Conservation (phyloP, 1,140 invertebrate species). For the Homalodisca vitripennis region DNA sequence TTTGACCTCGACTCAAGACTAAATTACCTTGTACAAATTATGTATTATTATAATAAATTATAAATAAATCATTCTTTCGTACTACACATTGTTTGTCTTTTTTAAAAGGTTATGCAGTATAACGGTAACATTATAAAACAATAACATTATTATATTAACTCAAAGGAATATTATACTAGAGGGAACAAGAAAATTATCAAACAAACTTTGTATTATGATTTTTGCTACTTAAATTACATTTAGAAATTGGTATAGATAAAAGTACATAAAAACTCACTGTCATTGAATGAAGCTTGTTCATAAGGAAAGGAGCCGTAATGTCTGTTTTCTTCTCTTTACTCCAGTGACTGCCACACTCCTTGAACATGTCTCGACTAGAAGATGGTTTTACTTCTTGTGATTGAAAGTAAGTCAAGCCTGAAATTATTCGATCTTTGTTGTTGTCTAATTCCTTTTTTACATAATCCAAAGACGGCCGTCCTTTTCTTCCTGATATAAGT, state of each 20-base stretch:
- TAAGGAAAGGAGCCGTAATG: background rate
- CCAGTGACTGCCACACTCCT: background rate
- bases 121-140: too few relatives aligned
- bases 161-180: too few relatives aligned
- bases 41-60: too few relatives aligned
- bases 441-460: background rate
- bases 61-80: too few relatives aligned
- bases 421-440: slow-evolving; percentile 10
- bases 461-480: background rate
- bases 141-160: too few relatives aligned
- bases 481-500: slow-evolving; percentile 10
- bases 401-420: slow-evolving; percentile 2
- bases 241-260: background rate
- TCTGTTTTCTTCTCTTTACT: slow-evolving; percentile 13
- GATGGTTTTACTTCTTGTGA: slow-evolving; percentile 14
- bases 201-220: too few relatives aligned
- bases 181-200: too few relatives aligned
- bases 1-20: too few relatives aligned
- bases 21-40: too few relatives aligned
- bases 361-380: background rate
- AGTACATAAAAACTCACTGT: slow-evolving; percentile 6
- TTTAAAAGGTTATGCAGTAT: too few relatives aligned
- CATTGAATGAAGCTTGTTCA: slow-evolving; percentile 11
- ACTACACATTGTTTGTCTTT: too few relatives aligned
- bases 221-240: too few relatives aligned